Conservation (phyloP, 2,888 invertebrate genomes). For the Eristalis tenax region DNA sequence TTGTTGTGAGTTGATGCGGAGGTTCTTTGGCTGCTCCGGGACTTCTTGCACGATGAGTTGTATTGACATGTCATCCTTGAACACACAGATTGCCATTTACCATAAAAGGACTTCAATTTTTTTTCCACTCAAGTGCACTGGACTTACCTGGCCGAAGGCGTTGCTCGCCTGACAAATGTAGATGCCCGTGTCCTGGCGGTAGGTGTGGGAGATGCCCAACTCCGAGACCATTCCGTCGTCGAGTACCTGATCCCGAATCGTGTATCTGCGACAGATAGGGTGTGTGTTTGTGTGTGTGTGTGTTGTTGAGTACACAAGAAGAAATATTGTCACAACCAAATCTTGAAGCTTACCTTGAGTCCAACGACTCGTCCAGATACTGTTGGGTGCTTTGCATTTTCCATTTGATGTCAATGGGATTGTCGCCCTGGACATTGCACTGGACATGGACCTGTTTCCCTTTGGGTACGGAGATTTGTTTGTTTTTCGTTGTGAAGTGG, state of each 20-base stretch:
- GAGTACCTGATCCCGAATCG: constrained; percentile 88
- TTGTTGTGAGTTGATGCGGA: constrained; percentile 91
- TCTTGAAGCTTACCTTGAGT: constrained; percentile 83
- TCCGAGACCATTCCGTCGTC: constrained; percentile 93
- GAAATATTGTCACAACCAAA: constrained; percentile 6
- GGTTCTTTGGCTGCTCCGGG: constrained; percentile 93
- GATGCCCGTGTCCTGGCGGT: constrained; percentile 93
- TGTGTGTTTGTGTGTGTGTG: background rate
- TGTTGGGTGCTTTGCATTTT: constrained; percentile 86
- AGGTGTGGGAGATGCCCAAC: constrained; percentile 91
- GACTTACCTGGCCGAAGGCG: constrained; percentile 91
- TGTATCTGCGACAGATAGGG: constrained; percentile 82
- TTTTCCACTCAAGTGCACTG: constrained; percentile 16
- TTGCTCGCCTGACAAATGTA: constrained; percentile 94
- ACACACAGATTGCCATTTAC: background rate
- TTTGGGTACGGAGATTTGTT: constrained; percentile 91
- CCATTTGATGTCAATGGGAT: constrained; percentile 93
- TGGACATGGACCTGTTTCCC: constrained; percentile 92
- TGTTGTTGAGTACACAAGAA: background rate
- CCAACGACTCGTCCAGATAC: constrained; percentile 87
- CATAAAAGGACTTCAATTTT: background rate
- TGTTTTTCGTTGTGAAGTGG: constrained; percentile 90
- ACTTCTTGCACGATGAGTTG: constrained; percentile 95
- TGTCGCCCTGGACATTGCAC: constrained; percentile 93
- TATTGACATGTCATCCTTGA: constrained; percentile 91